Evolutionary conservation across 2,888 invertebrate species (phyloP).

Genomic region (Nephrotoma flavescens): DNA sequence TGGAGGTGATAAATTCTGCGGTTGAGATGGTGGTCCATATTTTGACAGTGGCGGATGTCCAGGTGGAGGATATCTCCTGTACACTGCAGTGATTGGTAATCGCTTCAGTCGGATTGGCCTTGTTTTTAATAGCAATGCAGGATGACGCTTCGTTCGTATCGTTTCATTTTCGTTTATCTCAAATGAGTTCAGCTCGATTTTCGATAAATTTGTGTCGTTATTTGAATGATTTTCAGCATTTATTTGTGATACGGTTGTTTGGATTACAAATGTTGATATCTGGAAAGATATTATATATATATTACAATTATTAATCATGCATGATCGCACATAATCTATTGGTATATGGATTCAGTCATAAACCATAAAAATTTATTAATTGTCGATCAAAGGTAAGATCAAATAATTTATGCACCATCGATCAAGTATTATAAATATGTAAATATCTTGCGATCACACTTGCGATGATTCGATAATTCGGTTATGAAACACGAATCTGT

Average conservation of each 20-base stretch:
- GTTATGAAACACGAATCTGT: neutral
- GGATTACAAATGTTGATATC: neutral
- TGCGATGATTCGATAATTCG: neutral
- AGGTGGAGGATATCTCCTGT: slow-evolving; percentile 19
- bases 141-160: slow-evolving; percentile 23
- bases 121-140: slow-evolving; percentile 20
- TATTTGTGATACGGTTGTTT: neutral
- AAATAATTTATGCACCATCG: no score
- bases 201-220: neutral
- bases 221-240: neutral
- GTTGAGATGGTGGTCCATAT: slow-evolving; percentile 6
- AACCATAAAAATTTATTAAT: no score
- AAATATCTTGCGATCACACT: no score
- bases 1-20: slow-evolving; percentile 2
- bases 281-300: neutral
- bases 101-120: slow-evolving; percentile 17
- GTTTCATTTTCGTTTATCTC: slow-evolving; percentile 9
- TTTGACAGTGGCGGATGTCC: neutral
- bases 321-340: neutral
- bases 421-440: no score
- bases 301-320: neutral
- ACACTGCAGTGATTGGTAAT: slow-evolving; percentile 17
- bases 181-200: neutral
- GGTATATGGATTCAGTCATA: neutral
- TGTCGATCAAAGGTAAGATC: no score